Conservation (phyloP, 1,140 invertebrate genomes). For the Cepaea nemoralis region DNA sequence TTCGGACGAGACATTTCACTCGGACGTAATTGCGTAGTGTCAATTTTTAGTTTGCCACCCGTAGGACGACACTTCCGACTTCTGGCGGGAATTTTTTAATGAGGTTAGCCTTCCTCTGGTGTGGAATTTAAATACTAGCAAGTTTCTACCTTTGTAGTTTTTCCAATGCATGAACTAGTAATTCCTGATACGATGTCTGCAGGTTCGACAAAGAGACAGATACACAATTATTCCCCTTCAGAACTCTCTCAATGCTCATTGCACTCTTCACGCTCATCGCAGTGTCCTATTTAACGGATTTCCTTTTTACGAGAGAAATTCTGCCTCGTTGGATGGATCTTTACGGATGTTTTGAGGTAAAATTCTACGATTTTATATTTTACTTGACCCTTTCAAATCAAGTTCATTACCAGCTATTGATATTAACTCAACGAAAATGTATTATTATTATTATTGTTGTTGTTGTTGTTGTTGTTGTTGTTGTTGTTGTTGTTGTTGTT, state of each 20-base stretch:
- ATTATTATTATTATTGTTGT: slow-evolving; percentile 21
- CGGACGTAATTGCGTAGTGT: no score
- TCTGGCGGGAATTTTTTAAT: no score
- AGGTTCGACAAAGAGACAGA: slow-evolving; percentile 79
- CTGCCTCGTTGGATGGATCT: slow-evolving; percentile 60
- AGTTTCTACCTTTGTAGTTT: no score
- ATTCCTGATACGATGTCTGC: no score
- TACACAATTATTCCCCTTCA: slow-evolving; percentile 76
- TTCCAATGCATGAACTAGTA: no score
- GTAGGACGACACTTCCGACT: no score
- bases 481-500: slow-evolving; percentile 19
- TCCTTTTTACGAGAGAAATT: slow-evolving; percentile 70
- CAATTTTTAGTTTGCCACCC: no score
- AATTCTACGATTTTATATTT: no score
- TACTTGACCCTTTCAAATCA: not conserved
- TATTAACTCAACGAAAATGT: no score
- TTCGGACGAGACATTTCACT: no score
- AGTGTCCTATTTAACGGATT: slow-evolving; percentile 72
- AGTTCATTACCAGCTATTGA: not conserved
- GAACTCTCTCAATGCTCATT: slow-evolving; percentile 74
- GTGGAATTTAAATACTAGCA: no score
- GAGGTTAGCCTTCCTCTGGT: no score
- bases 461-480: slow-evolving; percentile 11
- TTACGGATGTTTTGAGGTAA: slow-evolving; percentile 81
- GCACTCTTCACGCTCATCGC: slow-evolving; percentile 77